Percentiles rank a stretch among this genome's conserved stretches.
Evolutionary conservation across 2,797 vertebrate genomes (phyloP).

Genomic region (Rhinella marina): DNA sequence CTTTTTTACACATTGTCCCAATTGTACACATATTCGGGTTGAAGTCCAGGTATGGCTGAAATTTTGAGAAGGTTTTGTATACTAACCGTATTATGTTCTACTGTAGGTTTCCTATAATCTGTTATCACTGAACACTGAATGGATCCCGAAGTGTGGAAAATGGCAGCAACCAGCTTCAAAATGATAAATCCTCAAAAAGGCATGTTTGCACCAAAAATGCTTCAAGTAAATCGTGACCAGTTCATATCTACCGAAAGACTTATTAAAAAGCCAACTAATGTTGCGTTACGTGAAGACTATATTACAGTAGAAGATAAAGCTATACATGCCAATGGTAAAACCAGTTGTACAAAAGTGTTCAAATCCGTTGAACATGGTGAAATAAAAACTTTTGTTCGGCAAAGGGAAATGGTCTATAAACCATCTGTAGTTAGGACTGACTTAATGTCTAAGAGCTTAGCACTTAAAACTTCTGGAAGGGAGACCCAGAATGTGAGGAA

Average conservation of each 20-base stretch:
- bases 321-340: not conserved
- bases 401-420: conserved; percentile 12
- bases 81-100: conserved; percentile 28
- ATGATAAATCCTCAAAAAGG: conserved; percentile 25
- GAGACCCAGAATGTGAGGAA: conserved; percentile 4
- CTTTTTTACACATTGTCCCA: no score
- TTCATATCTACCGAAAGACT: conserved; percentile 19
- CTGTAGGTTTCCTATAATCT: conserved; percentile 28
- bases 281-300: not conserved
- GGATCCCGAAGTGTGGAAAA: conserved; percentile 52
- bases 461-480: not conserved
- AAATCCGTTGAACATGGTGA: not conserved
- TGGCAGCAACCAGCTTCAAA: conserved; percentile 28
- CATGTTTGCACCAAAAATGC: not conserved
- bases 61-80: not conserved
- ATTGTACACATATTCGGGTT: no score
- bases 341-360: not conserved
- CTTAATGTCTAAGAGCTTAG: not conserved
- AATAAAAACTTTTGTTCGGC: not conserved
- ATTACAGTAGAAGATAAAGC: not conserved
- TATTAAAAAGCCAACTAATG: not conserved
- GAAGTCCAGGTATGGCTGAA: no score
- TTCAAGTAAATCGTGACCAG: conserved; percentile 19
- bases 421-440: conserved; percentile 29
- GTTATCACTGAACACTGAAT: conserved; percentile 17